A percentile compares a stretch with the other conserved stretches of the same genome.
Evolutionary conservation across 2,888 invertebrate species (phyloP).

Genomic region (Pseudoips prasinana): DNA sequence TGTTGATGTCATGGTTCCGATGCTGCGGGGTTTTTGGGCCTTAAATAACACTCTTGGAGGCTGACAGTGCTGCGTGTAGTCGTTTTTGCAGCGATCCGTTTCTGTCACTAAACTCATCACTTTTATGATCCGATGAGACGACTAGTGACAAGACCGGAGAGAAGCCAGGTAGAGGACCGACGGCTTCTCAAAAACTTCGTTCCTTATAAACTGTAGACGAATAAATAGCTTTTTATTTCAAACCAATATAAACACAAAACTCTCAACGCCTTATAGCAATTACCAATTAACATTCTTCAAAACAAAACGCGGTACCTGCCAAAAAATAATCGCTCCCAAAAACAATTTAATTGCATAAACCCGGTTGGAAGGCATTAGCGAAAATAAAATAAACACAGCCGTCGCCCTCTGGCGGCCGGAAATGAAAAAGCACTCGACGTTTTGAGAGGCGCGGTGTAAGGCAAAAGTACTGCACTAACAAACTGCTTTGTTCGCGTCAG

Average conservation of each 20-base stretch:
- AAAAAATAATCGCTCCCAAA: slow-evolving; percentile 34
- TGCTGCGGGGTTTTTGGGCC: no score
- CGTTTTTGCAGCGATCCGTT: no score
- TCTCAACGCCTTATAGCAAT: slow-evolving; percentile 9
- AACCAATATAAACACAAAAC: not conserved
- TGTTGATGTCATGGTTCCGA: no score
- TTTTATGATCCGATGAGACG: no score
- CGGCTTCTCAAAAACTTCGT: no score
- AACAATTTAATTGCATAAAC: slow-evolving; percentile 57
- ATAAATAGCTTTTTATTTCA: no score
- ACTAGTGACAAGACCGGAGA: no score
- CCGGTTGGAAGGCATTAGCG: slow-evolving; percentile 50
- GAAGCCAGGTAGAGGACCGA: no score
- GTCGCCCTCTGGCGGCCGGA: slow-evolving; percentile 55
- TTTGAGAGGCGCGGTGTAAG: slow-evolving; percentile 44
- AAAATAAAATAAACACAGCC: slow-evolving; percentile 51
- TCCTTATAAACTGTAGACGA: no score
- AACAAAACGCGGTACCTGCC: slow-evolving; percentile 19
- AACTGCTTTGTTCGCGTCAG: slow-evolving; percentile 58
- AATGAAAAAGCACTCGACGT: slow-evolving; percentile 59
- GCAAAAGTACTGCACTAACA: slow-evolving; percentile 58
- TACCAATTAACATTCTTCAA: slow-evolving; percentile 15
- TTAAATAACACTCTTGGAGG: no score
- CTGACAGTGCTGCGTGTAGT: no score
- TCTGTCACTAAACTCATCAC: no score